These are phyloP conservation scores for Brachionus calyciflorus DNA, from an alignment of 1,140 invertebrate genomes.

Conservation along the genomic window DNA sequence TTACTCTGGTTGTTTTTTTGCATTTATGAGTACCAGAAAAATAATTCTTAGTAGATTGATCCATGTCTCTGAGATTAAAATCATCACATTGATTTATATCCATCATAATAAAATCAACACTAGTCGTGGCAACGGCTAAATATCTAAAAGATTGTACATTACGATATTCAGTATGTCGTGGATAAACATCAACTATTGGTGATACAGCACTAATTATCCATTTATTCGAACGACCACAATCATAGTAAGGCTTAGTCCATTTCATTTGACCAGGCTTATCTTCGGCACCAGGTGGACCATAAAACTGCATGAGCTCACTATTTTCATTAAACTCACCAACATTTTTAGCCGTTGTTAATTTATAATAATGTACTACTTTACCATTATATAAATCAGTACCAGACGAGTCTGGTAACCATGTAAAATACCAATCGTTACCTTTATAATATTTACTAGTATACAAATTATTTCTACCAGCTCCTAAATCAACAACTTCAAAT, in stretches of 20 bases:
- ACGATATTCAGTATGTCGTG: slow-evolving; percentile 74
- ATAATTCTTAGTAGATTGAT: slow-evolving; percentile 69
- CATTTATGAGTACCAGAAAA: slow-evolving; percentile 86
- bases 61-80: slow-evolving; percentile 66
- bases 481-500: slow-evolving; percentile 56
- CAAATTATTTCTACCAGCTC: slow-evolving; percentile 69
- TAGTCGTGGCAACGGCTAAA: slow-evolving; percentile 83
- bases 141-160: slow-evolving; percentile 67
- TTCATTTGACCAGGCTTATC: slow-evolving; percentile 83
- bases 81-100: slow-evolving; percentile 88
- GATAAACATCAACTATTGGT: slow-evolving; percentile 90
- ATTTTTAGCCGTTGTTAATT: neutral
- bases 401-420: slow-evolving; percentile 78
- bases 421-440: slow-evolving; percentile 81
- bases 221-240: slow-evolving; percentile 88
- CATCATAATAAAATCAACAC: slow-evolving; percentile 94
- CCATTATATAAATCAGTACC: slow-evolving; percentile 46
- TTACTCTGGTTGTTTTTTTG: slow-evolving; percentile 88
- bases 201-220: slow-evolving; percentile 89
- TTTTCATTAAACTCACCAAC: slow-evolving; percentile 37
- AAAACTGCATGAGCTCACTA: slow-evolving; percentile 51
- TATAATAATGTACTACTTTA: slow-evolving; percentile 32
- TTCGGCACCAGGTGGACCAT: slow-evolving; percentile 55
- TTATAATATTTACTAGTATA: slow-evolving; percentile 85
- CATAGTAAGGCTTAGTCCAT: slow-evolving; percentile 91